Evolutionary conservation across 2,888 invertebrate genomes (phyloP).

Genomic region (Orchestes rusci): DNA sequence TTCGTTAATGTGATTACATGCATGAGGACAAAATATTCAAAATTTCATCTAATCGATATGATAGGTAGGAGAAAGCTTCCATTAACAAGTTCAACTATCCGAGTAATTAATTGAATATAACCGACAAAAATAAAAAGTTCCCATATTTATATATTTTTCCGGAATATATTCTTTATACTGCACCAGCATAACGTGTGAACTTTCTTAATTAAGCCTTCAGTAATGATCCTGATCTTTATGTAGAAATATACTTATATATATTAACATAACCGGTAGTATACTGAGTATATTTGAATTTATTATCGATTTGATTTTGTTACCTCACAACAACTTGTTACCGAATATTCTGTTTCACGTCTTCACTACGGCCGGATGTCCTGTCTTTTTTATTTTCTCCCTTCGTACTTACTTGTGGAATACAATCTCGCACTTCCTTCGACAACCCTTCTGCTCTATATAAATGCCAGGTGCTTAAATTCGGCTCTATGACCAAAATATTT

Average conservation of each 20-base stretch:
- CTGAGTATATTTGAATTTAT: too few species aligned
- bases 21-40: too few species aligned
- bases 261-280: constrained; percentile 24
- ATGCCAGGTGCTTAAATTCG: constrained; percentile 14
- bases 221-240: constrained; percentile 22
- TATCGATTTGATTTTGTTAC: too few species aligned
- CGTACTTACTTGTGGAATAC: constrained; percentile 39
- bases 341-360: constrained; percentile 26
- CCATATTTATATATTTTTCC: constrained; percentile 22
- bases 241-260: constrained; percentile 20
- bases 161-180: constrained; percentile 18
- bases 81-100: too few species aligned
- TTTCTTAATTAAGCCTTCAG: constrained; percentile 29
- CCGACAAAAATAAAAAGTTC: constrained; percentile 12
- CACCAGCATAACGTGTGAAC: constrained; percentile 32
- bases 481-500: constrained; percentile 11
- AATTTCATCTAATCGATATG: too few species aligned
- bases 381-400: constrained; percentile 35
- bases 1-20: constrained; percentile 37
- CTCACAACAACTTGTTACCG: constrained; percentile 33
- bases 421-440: constrained; percentile 36
- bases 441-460: constrained; percentile 25
- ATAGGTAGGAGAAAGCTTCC: too few species aligned
- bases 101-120: too few species aligned
- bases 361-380: constrained; percentile 37